Base-by-base conservation (phyloP, 2,113 vertebrate species). In the Ictidomys tridecemlineatus region DNA sequence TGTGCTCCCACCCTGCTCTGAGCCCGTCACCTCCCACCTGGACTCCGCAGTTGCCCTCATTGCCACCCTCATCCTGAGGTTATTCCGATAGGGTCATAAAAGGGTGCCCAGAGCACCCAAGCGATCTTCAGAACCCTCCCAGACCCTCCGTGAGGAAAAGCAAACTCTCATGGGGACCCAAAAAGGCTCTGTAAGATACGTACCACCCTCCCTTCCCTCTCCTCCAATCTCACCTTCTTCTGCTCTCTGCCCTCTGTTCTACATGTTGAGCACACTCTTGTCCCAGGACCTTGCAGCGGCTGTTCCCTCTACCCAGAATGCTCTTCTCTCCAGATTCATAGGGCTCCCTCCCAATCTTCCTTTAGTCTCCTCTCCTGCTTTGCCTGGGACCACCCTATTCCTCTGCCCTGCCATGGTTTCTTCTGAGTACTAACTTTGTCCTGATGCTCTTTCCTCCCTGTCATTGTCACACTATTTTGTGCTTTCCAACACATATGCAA, bases 31-130 rank as follows among this genome's bases (percentile, higher is more conserved):
- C 5, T 20, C 39, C 74, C 37, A 30, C 67, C 67, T 10, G 5
- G 80, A n/a, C 10, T 45, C 24, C 24, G 28, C 69, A 14, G 4
- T 0, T 0, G 56, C 20, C 65, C 67, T 4, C 3, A 32, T 6
- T 65, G 51, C 37, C 1, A 8, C 37, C 16, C 30, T 48, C 18
- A 67, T 0, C 42, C 6, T 1, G 3, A 4, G 14, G 16, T 61
- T 39, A 24, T 8, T n/a, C 8, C 20, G 22, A n/a, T 0, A 26
- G 1, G 37, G 85, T 26, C 26, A 2, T 61, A 37, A 37, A 73
- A 58, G 16, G 67, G 39, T 10, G 1, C 7, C 32, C 37, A 30
- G 42, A 34, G 37, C 73, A 70, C 22, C 16, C 26, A 24, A 11
- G 61, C 30, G 18, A n/a, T 56, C 67, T 28, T 37, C 45, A 70